These are phyloP conservation scores for Sinocyclocheilus anshuiensis DNA, from an alignment of 2,113 vertebrate genomes.

Conservation along the genomic window DNA sequence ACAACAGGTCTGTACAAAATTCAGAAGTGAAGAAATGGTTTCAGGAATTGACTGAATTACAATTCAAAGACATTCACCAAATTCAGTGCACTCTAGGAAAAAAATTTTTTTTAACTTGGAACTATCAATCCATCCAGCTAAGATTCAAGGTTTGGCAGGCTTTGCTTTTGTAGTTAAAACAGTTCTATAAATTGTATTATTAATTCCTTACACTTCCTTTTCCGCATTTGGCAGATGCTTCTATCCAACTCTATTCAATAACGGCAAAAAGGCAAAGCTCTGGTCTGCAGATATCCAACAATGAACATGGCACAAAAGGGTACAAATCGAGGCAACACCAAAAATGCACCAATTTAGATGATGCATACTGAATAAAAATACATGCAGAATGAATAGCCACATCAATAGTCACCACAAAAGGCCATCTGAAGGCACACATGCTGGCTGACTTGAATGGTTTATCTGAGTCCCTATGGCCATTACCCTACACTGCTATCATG, in stretches of 20 bases:
- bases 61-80: neutral
- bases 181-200: too few species aligned
- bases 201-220: too few species aligned
- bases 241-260: neutral
- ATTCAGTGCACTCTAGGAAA: neutral
- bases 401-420: neutral
- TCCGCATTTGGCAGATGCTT: too few species aligned
- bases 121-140: too few species aligned
- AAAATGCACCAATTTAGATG: neutral
- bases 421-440: slow-evolving; percentile 10
- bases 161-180: too few species aligned
- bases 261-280: neutral
- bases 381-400: neutral
- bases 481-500: slow-evolving; percentile 51
- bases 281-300: neutral
- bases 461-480: slow-evolving; percentile 31
- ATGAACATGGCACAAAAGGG: neutral
- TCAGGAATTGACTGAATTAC: neutral
- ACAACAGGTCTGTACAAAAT: neutral
- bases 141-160: too few species aligned
- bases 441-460: slow-evolving; percentile 16
- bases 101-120: too few species aligned
- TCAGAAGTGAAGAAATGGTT: neutral
- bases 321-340: neutral
- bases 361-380: neutral